Percentiles rank a stretch among this genome's conserved stretches.
phyloP scores from a whole-genome alignment of 2,888 invertebrate species.

The Mythimna albipuncta region DNA sequence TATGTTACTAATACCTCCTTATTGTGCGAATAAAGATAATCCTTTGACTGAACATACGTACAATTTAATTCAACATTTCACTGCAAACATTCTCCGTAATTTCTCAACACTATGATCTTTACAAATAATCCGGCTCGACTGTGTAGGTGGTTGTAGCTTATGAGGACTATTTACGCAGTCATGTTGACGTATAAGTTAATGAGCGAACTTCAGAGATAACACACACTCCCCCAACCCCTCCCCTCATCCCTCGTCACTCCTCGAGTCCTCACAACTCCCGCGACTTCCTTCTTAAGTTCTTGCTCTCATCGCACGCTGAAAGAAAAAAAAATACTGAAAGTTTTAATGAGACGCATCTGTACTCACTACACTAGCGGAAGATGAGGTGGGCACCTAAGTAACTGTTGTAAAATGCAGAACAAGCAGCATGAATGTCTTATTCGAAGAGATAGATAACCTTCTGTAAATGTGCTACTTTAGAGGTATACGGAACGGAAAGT shows the following conservation, averaged over 20 bases:
- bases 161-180: conserved; percentile 42
- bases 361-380: neutral
- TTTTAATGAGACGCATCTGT: conserved; percentile 50
- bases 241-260: conserved; percentile 43
- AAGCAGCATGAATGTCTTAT: too few relatives aligned
- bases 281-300: conserved; percentile 39
- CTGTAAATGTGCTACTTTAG: too few relatives aligned
- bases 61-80: too few relatives aligned
- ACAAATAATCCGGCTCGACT: conserved; percentile 15
- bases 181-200: conserved; percentile 56
- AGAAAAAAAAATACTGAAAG: conserved; percentile 40
- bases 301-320: conserved; percentile 11
- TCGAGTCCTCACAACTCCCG: conserved; percentile 40
- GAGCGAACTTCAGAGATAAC: conserved; percentile 58
- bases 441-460: too few relatives aligned
- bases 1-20: too few relatives aligned
- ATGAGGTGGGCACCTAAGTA: neutral
- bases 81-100: neutral
- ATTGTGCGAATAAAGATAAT: neutral
- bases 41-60: neutral
- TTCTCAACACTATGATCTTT: conserved; percentile 3
- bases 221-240: neutral
- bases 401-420: neutral
- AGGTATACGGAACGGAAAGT: too few relatives aligned
- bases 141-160: conserved; percentile 19